Percentiles rank a stretch among this genome's conserved stretches.
Evolutionary conservation across 1,140 invertebrate genomes (phyloP).

Genomic region (Conus ventricosus): DNA sequence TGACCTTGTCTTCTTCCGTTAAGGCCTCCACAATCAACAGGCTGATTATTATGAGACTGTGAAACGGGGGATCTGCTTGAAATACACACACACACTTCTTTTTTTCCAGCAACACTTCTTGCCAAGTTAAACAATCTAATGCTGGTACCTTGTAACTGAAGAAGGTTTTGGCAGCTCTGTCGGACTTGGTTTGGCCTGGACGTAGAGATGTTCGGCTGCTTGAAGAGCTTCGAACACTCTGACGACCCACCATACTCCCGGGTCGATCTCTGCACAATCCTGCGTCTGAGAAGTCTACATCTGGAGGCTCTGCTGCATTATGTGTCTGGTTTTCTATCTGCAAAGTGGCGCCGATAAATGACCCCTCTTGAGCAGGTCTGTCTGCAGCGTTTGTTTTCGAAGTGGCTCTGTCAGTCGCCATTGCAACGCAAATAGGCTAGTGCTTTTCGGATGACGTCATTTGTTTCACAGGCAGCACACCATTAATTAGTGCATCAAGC

Average conservation of each 20-base stretch:
- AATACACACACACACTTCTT: too few species aligned
- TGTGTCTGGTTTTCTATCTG: constrained; percentile 47
- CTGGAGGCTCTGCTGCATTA: constrained; percentile 39
- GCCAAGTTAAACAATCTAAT: too few species aligned
- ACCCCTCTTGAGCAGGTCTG: constrained; percentile 42
- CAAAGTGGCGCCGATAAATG: constrained; percentile 61
- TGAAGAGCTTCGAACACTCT: constrained; percentile 50
- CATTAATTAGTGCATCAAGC: too few species aligned
- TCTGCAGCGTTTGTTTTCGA: not conserved
- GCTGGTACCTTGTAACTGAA: constrained; percentile 63
- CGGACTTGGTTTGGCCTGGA: constrained; percentile 55
- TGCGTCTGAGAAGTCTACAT: constrained; percentile 42
- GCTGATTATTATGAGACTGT: too few species aligned
- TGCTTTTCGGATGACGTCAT: constrained; percentile 22
- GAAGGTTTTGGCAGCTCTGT: constrained; percentile 42
- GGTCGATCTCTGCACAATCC: constrained; percentile 52
- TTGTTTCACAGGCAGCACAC: not conserved
- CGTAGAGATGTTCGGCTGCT: constrained; percentile 55
- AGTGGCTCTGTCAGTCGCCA: constrained; percentile 26
- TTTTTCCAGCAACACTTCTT: too few species aligned
- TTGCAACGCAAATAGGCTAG: constrained; percentile 30
- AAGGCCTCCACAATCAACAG: too few species aligned
- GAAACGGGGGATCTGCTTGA: too few species aligned
- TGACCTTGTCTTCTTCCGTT: too few species aligned
- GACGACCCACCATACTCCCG: constrained; percentile 58